Conservation (phyloP, 35 echinoderm and acorn worm species). For the Lytechinus pictus region DNA sequence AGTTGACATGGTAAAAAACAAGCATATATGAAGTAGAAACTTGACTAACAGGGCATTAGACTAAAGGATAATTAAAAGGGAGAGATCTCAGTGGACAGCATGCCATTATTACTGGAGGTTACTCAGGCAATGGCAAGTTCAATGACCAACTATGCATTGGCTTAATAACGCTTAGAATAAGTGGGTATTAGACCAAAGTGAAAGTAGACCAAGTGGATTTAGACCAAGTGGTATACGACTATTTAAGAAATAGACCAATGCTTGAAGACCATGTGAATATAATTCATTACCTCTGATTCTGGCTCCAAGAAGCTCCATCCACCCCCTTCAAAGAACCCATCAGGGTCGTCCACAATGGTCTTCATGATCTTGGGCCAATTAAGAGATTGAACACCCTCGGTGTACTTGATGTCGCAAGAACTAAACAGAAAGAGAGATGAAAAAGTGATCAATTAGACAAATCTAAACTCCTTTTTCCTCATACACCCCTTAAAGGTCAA, state of each 20-base stretch:
- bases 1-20: too few relatives aligned
- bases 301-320: constrained; percentile 98
- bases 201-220: too few relatives aligned
- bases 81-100: constrained; percentile 87
- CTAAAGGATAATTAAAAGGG: constrained; percentile 58
- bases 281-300: constrained; percentile 73
- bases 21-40: too few relatives aligned
- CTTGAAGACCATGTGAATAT: too few relatives aligned
- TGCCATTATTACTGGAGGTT: constrained; percentile 92
- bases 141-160: not conserved
- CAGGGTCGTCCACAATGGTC: constrained; percentile 89
- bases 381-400: constrained; percentile 94
- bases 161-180: too few relatives aligned
- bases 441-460: not conserved
- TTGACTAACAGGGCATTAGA: too few relatives aligned
- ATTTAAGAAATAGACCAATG: too few relatives aligned
- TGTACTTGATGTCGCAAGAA: constrained; percentile 99
- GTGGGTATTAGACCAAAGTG: too few relatives aligned
- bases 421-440: constrained; percentile 34
- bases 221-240: too few relatives aligned
- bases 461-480: not conserved
- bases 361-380: constrained; percentile 99
- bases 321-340: constrained; percentile 93
- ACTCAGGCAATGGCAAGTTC: constrained; percentile 80
- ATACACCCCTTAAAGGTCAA: too few relatives aligned